phyloP scores from a whole-genome alignment of 1,140 invertebrate species.

The Vanessa atalanta region DNA sequence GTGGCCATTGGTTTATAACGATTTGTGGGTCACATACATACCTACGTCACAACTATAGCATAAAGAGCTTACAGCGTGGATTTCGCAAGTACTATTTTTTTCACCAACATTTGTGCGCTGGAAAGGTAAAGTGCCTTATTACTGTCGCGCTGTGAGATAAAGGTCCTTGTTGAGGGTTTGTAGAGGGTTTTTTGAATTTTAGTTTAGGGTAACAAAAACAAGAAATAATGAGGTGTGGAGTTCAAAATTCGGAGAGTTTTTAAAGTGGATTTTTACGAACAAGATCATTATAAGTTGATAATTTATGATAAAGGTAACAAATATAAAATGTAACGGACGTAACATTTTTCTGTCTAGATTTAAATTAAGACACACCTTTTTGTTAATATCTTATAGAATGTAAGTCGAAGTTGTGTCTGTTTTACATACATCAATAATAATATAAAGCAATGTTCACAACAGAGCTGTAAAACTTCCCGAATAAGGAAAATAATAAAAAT shows the following conservation, averaged over 20 bases:
- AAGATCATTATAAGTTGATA: too few species aligned
- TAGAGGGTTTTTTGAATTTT: slow-evolving; percentile 22
- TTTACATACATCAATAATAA: not conserved
- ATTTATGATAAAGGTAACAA: not conserved
- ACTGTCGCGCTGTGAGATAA: slow-evolving; percentile 26
- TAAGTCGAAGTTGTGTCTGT: not conserved
- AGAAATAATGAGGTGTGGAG: slow-evolving; percentile 28
- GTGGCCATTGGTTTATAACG: slow-evolving; percentile 30
- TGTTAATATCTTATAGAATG: not conserved
- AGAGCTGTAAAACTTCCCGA: too few species aligned
- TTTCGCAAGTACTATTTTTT: slow-evolving; percentile 12
- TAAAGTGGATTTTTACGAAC: not conserved
- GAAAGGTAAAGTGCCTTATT: slow-evolving; percentile 31
- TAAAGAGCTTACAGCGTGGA: slow-evolving; percentile 11
- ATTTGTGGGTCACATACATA: slow-evolving; percentile 20
- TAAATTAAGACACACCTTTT: not conserved
- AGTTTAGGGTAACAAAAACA: slow-evolving; percentile 31
- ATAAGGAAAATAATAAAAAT: too few species aligned
- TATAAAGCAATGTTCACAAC: too few species aligned
- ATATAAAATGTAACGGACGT: not conserved
- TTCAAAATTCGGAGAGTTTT: not conserved
- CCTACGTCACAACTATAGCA: not conserved
- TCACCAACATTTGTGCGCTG: slow-evolving; percentile 2
- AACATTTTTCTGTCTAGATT: not conserved
- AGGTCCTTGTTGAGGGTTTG: slow-evolving; percentile 23